These are phyloP conservation scores for Junonia oenone DNA, from an alignment of 2,888 invertebrate genomes.

Conservation along the genomic window DNA sequence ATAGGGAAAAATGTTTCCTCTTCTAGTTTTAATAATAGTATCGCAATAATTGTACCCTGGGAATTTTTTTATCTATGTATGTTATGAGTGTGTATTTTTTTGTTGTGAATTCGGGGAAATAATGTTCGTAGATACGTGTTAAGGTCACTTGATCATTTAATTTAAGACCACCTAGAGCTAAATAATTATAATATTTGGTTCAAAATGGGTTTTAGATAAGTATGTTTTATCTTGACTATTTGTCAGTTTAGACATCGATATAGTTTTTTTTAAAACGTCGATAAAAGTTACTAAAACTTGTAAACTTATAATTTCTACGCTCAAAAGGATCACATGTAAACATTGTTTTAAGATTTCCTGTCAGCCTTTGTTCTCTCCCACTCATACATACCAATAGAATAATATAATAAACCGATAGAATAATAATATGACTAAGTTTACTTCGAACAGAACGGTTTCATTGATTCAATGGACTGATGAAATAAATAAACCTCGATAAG, in stretches of 20 bases:
- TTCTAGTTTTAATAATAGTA: neutral
- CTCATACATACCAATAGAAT: neutral
- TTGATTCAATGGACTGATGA: constrained; percentile 5
- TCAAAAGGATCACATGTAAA: neutral
- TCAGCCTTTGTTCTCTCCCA: neutral
- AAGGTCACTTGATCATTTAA: neutral
- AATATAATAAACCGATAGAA: neutral
- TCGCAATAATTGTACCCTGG: no score
- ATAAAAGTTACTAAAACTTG: no score
- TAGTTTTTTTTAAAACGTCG: no score
- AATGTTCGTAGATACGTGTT: no score
- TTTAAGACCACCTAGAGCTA: no score
- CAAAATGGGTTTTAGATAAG: no score
- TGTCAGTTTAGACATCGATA: no score
- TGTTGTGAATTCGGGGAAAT: no score
- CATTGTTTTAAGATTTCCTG: neutral
- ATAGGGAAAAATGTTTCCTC: neutral
- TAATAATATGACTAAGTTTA: neutral
- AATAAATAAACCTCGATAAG: constrained; percentile 28
- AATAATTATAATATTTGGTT: no score
- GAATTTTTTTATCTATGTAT: no score
- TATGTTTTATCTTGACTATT: no score
- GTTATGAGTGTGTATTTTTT: no score
- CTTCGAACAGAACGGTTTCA: neutral
- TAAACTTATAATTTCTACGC: neutral